phyloP scores from a whole-genome alignment of 2,888 invertebrate genomes.

The Stictocephala bisonia region DNA sequence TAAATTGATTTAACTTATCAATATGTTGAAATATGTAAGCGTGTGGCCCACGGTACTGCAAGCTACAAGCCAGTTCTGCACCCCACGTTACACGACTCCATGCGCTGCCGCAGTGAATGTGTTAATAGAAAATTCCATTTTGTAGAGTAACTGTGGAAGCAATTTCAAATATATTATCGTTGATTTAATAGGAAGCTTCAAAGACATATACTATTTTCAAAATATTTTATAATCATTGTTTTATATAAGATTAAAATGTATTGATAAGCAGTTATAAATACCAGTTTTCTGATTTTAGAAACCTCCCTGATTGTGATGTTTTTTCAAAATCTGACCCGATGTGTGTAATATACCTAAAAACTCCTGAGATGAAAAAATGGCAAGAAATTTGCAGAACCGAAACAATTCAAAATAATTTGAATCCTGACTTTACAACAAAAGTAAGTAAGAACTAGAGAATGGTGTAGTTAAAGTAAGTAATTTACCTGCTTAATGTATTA shows the following conservation, averaged over 20 bases:
- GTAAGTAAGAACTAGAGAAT: slow-evolving; percentile 47
- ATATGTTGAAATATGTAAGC: no score
- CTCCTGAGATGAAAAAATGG: slow-evolving; percentile 63
- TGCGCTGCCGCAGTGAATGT: no score
- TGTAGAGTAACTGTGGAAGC: background rate
- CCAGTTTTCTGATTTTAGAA: no score
- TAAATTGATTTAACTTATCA: no score
- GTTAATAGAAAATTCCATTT: no score
- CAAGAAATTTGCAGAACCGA: slow-evolving; percentile 65
- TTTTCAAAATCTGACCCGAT: slow-evolving; percentile 70
- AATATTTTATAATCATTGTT: background rate
- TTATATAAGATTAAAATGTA: background rate
- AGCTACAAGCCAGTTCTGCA: no score
- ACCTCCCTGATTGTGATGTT: slow-evolving; percentile 66
- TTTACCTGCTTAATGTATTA: background rate
- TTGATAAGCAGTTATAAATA: no score
- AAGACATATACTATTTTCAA: background rate
- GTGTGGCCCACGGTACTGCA: no score
- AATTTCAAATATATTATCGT: no score
- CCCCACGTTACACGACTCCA: no score
- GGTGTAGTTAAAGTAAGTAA: background rate
- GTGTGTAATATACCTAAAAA: slow-evolving; percentile 65
- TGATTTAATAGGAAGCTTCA: no score
- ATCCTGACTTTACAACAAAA: slow-evolving; percentile 69
- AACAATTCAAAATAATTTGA: slow-evolving; percentile 65